Conservation (phyloP, 2,113 vertebrate species). For the Scytalopus superciliaris region DNA sequence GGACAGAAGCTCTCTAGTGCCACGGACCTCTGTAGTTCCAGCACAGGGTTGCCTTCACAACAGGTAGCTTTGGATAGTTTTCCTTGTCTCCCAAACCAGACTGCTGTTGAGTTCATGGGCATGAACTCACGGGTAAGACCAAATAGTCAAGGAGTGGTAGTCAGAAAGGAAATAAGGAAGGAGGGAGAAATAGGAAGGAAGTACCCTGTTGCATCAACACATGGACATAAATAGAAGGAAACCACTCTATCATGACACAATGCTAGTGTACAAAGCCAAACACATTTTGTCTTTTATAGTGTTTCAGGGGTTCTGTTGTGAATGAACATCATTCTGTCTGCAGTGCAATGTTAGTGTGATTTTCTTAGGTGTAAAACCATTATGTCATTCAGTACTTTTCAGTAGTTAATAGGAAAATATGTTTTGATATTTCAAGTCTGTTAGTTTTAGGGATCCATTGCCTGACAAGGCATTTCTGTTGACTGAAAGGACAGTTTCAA, state of each 20-base stretch:
- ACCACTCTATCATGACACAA: neutral
- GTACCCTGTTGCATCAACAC: neutral
- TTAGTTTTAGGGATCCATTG: neutral
- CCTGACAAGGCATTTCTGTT: neutral
- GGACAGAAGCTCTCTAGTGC: neutral
- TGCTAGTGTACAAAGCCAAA: neutral
- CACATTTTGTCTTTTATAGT: accelerated
- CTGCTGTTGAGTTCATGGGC: accelerated
- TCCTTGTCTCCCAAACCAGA: neutral
- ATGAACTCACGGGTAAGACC: neutral
- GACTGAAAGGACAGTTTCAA: neutral
- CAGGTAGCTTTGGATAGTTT: neutral
- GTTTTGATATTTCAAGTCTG: neutral
- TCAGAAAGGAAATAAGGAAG: neutral
- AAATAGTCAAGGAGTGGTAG: neutral
- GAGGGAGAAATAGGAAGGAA: neutral
- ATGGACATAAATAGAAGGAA: neutral
- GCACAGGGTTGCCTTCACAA: neutral
- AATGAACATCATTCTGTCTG: neutral
- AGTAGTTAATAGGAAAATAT: neutral
- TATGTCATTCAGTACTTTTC: neutral
- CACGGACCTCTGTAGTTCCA: neutral
- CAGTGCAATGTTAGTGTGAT: neutral
- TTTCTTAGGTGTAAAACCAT: neutral
- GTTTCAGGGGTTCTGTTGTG: neutral